These are phyloP conservation scores for Hyposmocoma kahamanoa DNA, from an alignment of 1,140 invertebrate species.

Conservation along the genomic window DNA sequence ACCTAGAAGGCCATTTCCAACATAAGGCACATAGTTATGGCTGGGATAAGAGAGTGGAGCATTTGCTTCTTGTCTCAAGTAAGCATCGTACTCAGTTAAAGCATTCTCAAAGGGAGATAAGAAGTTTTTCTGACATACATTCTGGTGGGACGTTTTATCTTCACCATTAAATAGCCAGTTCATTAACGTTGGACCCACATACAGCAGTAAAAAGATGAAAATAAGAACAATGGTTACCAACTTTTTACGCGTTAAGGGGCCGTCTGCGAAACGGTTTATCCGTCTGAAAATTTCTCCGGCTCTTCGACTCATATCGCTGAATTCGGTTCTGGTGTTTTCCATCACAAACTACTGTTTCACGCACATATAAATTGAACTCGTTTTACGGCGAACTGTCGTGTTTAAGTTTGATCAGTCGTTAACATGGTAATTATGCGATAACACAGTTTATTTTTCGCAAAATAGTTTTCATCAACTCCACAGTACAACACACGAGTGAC, in stretches of 20 bases:
- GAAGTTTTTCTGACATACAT: constrained; percentile 78
- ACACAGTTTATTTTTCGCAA: neutral
- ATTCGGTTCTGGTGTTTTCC: constrained; percentile 42
- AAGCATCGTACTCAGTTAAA: constrained; percentile 79
- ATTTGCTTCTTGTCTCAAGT: constrained; percentile 77
- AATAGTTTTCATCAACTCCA: neutral
- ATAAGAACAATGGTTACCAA: constrained; percentile 77
- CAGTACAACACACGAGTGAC: neutral
- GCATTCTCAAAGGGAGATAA: constrained; percentile 76
- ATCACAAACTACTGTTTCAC: constrained; percentile 29
- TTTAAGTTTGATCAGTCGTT: constrained; percentile 5
- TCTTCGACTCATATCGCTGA: constrained; percentile 52
- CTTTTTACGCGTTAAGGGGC: constrained; percentile 79
- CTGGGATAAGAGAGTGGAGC: constrained; percentile 65
- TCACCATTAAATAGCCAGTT: constrained; percentile 75
- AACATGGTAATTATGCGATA: neutral
- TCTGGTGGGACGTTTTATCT: constrained; percentile 71
- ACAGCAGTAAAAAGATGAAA: constrained; percentile 77
- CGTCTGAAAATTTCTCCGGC: constrained; percentile 67
- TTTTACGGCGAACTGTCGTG: neutral
- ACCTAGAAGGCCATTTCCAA: constrained; percentile 87
- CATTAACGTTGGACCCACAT: constrained; percentile 78
- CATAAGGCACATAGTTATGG: constrained; percentile 81
- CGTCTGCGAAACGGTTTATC: constrained; percentile 75
- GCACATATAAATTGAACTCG: neutral